A percentile compares a stretch with the other conserved stretches of the same genome.
phyloP scores from a whole-genome alignment of 1,140 invertebrate genomes.

The Hetaerina americana region DNA sequence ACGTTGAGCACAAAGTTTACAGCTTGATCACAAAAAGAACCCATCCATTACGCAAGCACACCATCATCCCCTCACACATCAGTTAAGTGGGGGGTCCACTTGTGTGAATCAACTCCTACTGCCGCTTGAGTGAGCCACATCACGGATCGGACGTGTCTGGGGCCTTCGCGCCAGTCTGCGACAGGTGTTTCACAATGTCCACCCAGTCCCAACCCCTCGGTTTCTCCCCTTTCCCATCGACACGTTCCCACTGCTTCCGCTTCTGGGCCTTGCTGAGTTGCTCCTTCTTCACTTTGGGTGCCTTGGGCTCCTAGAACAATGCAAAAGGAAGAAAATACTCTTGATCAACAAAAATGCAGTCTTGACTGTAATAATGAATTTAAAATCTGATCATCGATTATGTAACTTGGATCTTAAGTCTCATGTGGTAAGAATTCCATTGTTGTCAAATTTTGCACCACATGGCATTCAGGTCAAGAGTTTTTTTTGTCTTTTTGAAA shows the following conservation, averaged over 20 bases:
- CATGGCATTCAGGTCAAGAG: too few relatives aligned
- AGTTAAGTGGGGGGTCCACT: background rate
- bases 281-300: slow-evolving; percentile 54
- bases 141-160: background rate
- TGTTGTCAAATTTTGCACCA: too few relatives aligned
- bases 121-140: background rate
- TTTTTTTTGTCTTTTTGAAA: too few relatives aligned
- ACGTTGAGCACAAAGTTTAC: too few relatives aligned
- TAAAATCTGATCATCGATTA: too few relatives aligned
- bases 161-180: slow-evolving; percentile 55
- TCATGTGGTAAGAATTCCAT: too few relatives aligned
- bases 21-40: too few relatives aligned
- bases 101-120: background rate
- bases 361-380: too few relatives aligned
- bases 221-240: slow-evolving; percentile 68
- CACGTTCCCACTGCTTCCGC: slow-evolving; percentile 67
- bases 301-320: background rate
- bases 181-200: slow-evolving; percentile 86
- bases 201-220: slow-evolving; percentile 89
- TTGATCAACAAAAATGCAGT: too few relatives aligned
- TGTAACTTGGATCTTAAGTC: too few relatives aligned
- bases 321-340: background rate
- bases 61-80: background rate
- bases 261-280: slow-evolving; percentile 87
- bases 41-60: too few relatives aligned